Evolutionary conservation across 2,797 vertebrate genomes (phyloP).

Genomic region (Paedocypris micromegethes): DNA sequence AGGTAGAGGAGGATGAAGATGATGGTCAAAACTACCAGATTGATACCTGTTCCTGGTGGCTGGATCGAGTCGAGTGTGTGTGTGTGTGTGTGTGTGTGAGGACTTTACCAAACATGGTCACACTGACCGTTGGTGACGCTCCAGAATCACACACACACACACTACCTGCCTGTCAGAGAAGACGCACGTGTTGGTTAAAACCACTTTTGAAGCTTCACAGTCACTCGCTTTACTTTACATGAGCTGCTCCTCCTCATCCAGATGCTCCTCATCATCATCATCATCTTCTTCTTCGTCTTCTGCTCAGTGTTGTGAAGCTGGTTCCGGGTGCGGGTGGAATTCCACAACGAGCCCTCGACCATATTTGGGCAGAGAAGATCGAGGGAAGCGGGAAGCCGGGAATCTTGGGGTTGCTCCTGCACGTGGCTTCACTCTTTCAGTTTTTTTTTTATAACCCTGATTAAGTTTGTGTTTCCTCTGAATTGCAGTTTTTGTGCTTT

Average conservation of each 20-base stretch:
- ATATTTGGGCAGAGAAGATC: constrained; percentile 70
- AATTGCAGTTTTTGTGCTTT: too few relatives aligned
- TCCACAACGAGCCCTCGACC: constrained; percentile 65
- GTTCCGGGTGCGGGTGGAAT: constrained; percentile 28
- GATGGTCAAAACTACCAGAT: constrained; percentile 52
- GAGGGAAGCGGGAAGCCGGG: constrained; percentile 27
- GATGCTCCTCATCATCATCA: constrained; percentile 8
- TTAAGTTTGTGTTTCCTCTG: too few relatives aligned
- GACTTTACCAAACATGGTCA: constrained; percentile 82
- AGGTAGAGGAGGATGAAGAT: background rate
- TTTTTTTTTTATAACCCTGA: constrained; percentile 6
- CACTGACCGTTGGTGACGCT: constrained; percentile 58
- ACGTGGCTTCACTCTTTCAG: constrained; percentile 47
- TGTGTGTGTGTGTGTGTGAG: constrained; percentile 44
- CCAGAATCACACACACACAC: constrained; percentile 52
- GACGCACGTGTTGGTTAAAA: too few relatives aligned
- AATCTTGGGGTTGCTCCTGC: constrained; percentile 50
- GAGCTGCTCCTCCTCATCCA: constrained; percentile 30
- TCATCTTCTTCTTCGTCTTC: background rate
- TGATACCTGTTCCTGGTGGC: constrained; percentile 30
- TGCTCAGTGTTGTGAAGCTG: constrained; percentile 37
- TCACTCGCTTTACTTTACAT: too few relatives aligned
- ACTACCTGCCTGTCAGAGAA: constrained; percentile 18
- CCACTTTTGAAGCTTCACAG: too few relatives aligned
- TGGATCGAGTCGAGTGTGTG: constrained; percentile 56